Percentiles rank a stretch among this genome's conserved stretches.
Evolutionary conservation across 2,113 vertebrate species (phyloP).

Genomic region (Centrocercus urophasianus): DNA sequence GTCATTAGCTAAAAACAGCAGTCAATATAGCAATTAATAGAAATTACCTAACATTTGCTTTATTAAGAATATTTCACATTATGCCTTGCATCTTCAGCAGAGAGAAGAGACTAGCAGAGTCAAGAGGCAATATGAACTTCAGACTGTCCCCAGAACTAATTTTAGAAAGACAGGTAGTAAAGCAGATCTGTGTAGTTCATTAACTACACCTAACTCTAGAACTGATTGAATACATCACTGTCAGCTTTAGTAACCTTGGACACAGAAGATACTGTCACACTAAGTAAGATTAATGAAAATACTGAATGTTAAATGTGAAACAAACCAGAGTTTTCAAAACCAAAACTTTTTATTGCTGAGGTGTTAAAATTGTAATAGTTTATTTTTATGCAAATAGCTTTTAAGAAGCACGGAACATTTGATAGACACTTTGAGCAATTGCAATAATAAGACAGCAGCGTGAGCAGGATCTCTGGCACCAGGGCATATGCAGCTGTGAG

Average conservation of each 20-base stretch:
- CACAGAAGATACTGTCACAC: neutral
- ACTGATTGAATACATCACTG: slow-evolving; percentile 43
- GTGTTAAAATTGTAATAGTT: slow-evolving; percentile 21
- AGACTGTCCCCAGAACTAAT: neutral
- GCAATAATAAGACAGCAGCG: slow-evolving; percentile 24
- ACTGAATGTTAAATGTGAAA: slow-evolving; percentile 24
- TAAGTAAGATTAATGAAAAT: slow-evolving; percentile 54
- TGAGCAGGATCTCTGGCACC: neutral
- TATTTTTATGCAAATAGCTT: slow-evolving; percentile 28
- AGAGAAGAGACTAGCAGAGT: neutral
- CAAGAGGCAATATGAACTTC: neutral
- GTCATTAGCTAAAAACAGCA: neutral
- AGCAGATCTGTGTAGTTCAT: slow-evolving; percentile 30
- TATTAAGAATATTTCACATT: neutral
- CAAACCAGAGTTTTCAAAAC: slow-evolving; percentile 33
- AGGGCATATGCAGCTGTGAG: neutral
- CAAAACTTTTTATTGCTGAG: slow-evolving; percentile 49
- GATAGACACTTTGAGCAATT: slow-evolving; percentile 50
- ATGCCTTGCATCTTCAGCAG: neutral
- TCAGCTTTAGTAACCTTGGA: slow-evolving; percentile 19
- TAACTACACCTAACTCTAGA: neutral
- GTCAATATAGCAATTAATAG: neutral
- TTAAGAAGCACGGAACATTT: neutral
- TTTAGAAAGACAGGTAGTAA: slow-evolving; percentile 40
- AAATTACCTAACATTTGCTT: neutral